These are phyloP conservation scores for Spisula subtruncata DNA, from an alignment of 2,888 invertebrate genomes.

Conservation along the genomic window DNA sequence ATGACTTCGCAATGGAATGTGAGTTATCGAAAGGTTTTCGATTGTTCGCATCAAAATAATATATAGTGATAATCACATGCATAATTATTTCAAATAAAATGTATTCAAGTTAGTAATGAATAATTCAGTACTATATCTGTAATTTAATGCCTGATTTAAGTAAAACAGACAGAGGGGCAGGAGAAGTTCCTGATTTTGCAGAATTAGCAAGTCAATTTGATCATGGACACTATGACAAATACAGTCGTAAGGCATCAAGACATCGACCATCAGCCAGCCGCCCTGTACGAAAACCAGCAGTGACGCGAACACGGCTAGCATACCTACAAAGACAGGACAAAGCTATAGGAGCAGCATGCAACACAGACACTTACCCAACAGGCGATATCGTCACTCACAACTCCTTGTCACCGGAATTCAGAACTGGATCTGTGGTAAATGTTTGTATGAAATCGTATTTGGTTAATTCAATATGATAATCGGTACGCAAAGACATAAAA, in stretches of 20 bases:
- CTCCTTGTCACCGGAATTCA: not conserved
- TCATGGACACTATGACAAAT: conserved; percentile 50
- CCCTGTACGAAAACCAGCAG: conserved; percentile 32
- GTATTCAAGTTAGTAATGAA: too few species aligned
- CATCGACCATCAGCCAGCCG: conserved; percentile 32
- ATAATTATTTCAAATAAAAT: too few species aligned
- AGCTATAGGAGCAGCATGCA: not conserved
- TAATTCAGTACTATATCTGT: too few species aligned
- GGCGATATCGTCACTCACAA: not conserved
- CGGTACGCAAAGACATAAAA: too few species aligned
- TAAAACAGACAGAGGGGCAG: not conserved
- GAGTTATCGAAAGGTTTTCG: too few species aligned
- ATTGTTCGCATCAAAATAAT: too few species aligned
- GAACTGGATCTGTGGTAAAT: not conserved
- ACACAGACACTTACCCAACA: not conserved
- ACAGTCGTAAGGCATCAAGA: conserved; percentile 39
- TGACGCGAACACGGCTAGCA: conserved; percentile 48
- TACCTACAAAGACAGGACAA: conserved; percentile 48
- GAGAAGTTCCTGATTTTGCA: conserved; percentile 54
- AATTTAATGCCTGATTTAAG: not conserved
- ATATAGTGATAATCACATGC: too few species aligned
- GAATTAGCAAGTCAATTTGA: conserved; percentile 58
- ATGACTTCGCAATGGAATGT: too few species aligned
- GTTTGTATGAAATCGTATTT: not conserved
- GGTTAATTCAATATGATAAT: too few species aligned